Evolutionary conservation across 1,140 invertebrate genomes (phyloP).

Genomic region (Asobara japonica): DNA sequence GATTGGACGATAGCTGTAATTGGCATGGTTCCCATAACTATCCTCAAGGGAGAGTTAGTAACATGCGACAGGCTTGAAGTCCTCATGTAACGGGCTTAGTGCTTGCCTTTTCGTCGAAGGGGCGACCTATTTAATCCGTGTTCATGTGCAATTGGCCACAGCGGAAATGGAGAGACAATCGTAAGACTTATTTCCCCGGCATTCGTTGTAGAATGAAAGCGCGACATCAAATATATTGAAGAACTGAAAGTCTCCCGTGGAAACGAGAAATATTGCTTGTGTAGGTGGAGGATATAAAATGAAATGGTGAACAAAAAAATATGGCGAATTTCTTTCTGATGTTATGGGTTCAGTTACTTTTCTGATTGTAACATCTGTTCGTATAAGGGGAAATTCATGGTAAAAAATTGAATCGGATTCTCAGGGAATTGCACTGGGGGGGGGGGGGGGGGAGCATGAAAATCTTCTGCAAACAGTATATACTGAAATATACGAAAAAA

Average conservation of each 20-base stretch:
- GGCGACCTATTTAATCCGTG: conserved; percentile 34
- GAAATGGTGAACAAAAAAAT: not conserved
- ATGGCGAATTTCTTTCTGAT: not conserved
- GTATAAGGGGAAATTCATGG: not conserved
- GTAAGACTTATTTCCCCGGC: not conserved
- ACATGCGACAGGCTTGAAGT: conserved; percentile 19
- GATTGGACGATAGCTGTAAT: conserved; percentile 31
- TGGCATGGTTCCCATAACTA: conserved; percentile 28
- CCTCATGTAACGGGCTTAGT: conserved; percentile 33
- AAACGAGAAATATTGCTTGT: not conserved
- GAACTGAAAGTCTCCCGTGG: not conserved
- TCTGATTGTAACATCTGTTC: not conserved
- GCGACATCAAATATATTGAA: not conserved
- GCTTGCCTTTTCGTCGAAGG: conserved; percentile 32
- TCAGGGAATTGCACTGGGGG: not conserved
- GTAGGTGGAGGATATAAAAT: not conserved
- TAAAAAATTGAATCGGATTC: not conserved
- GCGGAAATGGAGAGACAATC: not conserved
- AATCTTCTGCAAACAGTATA: not conserved
- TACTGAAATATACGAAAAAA: too few species aligned
- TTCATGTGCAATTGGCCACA: conserved; percentile 31
- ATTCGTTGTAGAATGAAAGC: not conserved
- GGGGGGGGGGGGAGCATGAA: too few species aligned
- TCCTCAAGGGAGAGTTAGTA: not conserved
- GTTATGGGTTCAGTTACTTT: not conserved